Conservation (phyloP, 2,113 vertebrate species). For the Oxygymnocypris stewartii region DNA sequence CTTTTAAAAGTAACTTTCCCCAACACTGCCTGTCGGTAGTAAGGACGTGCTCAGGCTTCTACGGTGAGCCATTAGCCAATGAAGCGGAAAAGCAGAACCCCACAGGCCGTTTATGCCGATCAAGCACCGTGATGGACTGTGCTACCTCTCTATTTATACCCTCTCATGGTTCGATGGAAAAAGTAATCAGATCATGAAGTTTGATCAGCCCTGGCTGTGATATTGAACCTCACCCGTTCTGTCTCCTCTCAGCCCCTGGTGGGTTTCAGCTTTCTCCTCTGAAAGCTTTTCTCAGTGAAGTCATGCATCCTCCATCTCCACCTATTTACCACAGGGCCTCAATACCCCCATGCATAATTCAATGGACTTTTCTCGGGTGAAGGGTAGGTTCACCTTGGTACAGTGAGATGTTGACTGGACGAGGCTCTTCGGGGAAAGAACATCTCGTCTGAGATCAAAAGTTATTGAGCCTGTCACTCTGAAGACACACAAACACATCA, state of each 20-base stretch:
- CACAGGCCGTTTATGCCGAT: neutral
- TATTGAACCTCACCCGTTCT: constrained; percentile 28
- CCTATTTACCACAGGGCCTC: constrained; percentile 17
- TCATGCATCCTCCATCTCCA: neutral
- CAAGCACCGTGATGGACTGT: neutral
- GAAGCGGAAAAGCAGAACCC: constrained; percentile 24
- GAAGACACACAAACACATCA: neutral
- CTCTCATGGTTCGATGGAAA: constrained; percentile 35
- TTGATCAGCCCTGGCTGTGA: constrained; percentile 19
- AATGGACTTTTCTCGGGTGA: constrained; percentile 31
- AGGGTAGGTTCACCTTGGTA: constrained; percentile 46
- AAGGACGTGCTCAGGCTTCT: neutral
- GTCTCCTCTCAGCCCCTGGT: constrained; percentile 41
- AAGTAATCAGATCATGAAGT: constrained; percentile 44
- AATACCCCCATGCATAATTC: constrained; percentile 52
- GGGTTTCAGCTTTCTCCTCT: constrained; percentile 49
- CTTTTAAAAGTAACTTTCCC: no score
- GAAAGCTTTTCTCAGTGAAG: constrained; percentile 49
- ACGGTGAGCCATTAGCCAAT: neutral
- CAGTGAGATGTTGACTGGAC: constrained; percentile 12
- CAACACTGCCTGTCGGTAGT: neutral
- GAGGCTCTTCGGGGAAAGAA: neutral
- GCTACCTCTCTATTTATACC: neutral
- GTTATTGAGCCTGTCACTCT: constrained; percentile 4
- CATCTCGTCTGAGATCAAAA: constrained; percentile 29